Evolutionary conservation across 2,888 invertebrate genomes (phyloP).

Genomic region (Rotaria magnacalcarata): DNA sequence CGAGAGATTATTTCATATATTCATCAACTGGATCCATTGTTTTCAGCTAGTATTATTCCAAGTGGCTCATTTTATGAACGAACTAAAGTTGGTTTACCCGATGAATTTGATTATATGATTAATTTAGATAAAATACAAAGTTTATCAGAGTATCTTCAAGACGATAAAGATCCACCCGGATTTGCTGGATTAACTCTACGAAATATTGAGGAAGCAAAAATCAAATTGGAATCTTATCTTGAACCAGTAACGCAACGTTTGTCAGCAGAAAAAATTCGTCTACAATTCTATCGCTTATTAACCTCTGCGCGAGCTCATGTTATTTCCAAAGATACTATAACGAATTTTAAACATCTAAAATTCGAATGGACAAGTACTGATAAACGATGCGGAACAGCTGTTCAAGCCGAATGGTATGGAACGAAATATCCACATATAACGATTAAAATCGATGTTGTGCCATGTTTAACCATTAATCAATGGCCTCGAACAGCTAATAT

Average conservation of each 20-base stretch:
- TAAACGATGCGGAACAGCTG: background rate
- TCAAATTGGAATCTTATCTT: background rate
- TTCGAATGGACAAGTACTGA: background rate
- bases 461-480: background rate
- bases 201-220: background rate
- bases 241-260: background rate
- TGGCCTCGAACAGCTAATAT: background rate
- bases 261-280: background rate
- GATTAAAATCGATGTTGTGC: background rate
- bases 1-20: background rate
- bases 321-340: background rate
- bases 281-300: background rate
- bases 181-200: background rate
- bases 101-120: conserved; percentile 19
- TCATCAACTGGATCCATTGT: background rate
- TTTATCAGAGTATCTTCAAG: background rate
- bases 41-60: background rate
- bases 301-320: background rate
- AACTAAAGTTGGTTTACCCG: background rate
- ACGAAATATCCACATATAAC: background rate
- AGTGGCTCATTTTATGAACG: background rate
- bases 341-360: background rate
- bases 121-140: background rate
- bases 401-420: background rate
- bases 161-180: background rate